phyloP scores from a whole-genome alignment of 35 echinoderm and acorn worm species.

The Ptychodera flava region DNA sequence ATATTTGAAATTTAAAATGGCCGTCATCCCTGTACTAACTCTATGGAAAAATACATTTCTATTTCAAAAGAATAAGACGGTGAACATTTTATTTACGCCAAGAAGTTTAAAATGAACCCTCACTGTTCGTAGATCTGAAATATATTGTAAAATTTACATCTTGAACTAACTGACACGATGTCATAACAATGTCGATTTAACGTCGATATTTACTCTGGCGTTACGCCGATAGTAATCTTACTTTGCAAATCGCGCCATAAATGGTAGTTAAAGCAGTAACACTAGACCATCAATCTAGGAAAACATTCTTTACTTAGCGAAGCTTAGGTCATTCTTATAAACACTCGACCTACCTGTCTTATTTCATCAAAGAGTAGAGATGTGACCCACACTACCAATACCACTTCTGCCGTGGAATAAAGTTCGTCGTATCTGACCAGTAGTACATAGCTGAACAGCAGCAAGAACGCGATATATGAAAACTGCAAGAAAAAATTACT shows the following conservation, averaged over 20 bases:
- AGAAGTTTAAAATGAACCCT: no score
- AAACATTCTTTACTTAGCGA: not conserved
- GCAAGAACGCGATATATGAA: conserved; percentile 77
- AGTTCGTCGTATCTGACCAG: conserved; percentile 36
- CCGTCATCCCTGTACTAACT: no score
- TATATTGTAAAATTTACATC: no score
- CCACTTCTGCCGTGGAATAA: conserved; percentile 17
- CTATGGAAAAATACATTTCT: no score
- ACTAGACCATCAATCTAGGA: not conserved
- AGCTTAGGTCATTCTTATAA: not conserved
- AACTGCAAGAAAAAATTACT: conserved; percentile 51
- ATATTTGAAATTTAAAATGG: no score
- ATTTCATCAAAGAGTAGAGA: conserved; percentile 81
- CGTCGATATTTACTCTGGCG: not conserved
- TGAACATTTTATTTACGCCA: no score
- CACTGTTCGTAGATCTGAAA: no score
- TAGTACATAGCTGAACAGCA: conserved; percentile 83
- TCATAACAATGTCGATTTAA: not conserved
- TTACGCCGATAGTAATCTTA: not conserved
- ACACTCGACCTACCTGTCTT: conserved; percentile 52
- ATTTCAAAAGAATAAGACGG: no score
- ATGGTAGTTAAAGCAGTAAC: no score
- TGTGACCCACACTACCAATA: conserved; percentile 63
- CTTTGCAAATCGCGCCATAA: no score
- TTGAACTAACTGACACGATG: not conserved